Evolutionary conservation across 2,113 vertebrate genomes (phyloP), one percentile per base, ranked within the genome.

Genomic region (Galeopterus variegatus): DNA sequence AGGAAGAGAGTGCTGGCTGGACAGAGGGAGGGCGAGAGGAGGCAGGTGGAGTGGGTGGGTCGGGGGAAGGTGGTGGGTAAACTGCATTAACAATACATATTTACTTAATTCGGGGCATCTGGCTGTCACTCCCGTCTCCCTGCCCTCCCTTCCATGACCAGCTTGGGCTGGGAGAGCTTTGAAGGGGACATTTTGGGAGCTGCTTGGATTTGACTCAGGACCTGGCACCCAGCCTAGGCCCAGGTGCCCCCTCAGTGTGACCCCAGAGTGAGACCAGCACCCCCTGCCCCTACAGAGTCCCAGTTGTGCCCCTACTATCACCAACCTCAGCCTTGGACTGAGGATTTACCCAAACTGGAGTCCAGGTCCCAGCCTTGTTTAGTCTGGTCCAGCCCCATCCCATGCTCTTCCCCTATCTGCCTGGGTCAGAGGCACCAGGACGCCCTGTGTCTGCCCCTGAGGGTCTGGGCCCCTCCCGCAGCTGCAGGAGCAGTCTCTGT

Each of bases 281-380:
- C 15, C 21, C 8, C 33, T 3, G 24, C 15, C 21, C 8, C 33
- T 3, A 19, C 79, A 21, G 23, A 50, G 64, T 11, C 64, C 5
- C 6, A 11, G 2, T 8, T 8, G 1, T 50, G n/a, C 3, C n/a
- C 50, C 6, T 13, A 7, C 24, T 75, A 33, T 50, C 5, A 0
- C 56, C 93, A 98, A 67, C 88, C 94, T 82, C 91, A 97, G 98
- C 97, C 94, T 95, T 21, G 93, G 83, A 52, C 0, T 0, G 95
- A 89, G 58, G 87, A 83, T 89, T 98, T 58, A 88, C 96, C 92
- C 90, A 88, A 97, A 79, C 60, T 79, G 80, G 64, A 94, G 96
- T 95, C 64, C 18, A 80, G 58, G 64, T 36, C 5, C 0, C 24
- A 41, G 77, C 65, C 52, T 97, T 97, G 76, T 97, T 94, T 85